Percentiles rank a stretch among this genome's conserved stretches.
Conservation (phyloP, 1,140 invertebrate species). For the Meloidogyne floridensis region DNA sequence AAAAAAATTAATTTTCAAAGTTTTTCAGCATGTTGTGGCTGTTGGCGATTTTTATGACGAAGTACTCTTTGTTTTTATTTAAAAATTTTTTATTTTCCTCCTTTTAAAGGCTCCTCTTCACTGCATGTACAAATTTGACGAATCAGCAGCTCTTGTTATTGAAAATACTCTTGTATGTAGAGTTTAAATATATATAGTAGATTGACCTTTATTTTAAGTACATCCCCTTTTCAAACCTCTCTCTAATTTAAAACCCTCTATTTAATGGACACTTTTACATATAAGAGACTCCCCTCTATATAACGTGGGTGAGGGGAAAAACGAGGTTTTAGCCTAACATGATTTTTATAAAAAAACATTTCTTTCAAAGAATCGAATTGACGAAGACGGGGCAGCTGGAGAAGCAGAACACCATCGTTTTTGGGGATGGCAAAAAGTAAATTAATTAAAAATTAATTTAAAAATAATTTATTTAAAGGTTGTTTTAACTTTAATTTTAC, state of each 20-base stretch:
- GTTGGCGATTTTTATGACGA: constrained; percentile 66
- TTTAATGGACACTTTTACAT: too few relatives aligned
- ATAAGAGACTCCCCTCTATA: too few relatives aligned
- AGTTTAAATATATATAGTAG: not conserved
- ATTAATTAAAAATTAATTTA: constrained; percentile 49
- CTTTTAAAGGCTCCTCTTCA: constrained; percentile 55
- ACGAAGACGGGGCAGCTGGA: constrained; percentile 64
- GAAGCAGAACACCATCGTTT: constrained; percentile 63
- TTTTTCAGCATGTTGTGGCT: constrained; percentile 57
- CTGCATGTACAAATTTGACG: constrained; percentile 65
- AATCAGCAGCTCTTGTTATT: constrained; percentile 62
- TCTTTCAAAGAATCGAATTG: constrained; percentile 50
- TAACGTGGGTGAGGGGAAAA: too few relatives aligned
- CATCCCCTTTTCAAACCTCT: not conserved
- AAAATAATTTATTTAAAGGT: constrained; percentile 51
- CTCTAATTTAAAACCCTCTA: too few relatives aligned
- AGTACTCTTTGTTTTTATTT: not conserved
- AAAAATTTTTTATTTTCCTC: not conserved
- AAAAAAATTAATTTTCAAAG: too few relatives aligned
- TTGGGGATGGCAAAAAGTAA: constrained; percentile 44
- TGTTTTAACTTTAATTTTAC: constrained; percentile 62
- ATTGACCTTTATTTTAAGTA: not conserved
- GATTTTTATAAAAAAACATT: not conserved
- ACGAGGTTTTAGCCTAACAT: too few relatives aligned
- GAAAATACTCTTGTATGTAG: constrained; percentile 57